Evolutionary conservation across 2,113 vertebrate genomes (phyloP).

Genomic region (Collichthys lucidus): DNA sequence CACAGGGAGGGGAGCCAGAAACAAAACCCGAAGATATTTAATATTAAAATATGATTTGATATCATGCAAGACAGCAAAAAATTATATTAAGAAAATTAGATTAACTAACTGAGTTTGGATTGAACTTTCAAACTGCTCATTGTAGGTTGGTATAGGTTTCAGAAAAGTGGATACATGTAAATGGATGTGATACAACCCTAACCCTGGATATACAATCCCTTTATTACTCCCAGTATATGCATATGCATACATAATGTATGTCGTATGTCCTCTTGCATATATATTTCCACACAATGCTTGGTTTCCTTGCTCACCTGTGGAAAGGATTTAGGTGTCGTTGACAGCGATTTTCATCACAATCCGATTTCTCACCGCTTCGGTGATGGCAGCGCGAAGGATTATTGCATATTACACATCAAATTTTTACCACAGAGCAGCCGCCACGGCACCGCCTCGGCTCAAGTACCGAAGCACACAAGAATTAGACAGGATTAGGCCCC

Average conservation of each 20-base stretch:
- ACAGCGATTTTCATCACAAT: conserved; percentile 53
- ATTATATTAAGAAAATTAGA: neutral
- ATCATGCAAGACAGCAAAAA: neutral
- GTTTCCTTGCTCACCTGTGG: conserved; percentile 46
- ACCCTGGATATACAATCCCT: neutral
- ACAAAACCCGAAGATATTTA: neutral
- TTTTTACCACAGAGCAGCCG: conserved; percentile 53
- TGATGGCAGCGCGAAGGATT: conserved; percentile 52
- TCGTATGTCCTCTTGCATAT: neutral
- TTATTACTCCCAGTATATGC: neutral
- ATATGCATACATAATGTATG: too few relatives aligned
- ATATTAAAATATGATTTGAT: too few relatives aligned
- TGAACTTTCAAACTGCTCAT: neutral
- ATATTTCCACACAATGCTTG: conserved; percentile 20
- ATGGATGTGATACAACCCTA: neutral
- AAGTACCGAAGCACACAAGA: conserved; percentile 45
- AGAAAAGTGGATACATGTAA: neutral
- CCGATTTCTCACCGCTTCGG: conserved; percentile 40
- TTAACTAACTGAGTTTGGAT: neutral
- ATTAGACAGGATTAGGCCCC: conserved; percentile 56
- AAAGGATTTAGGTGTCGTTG: conserved; percentile 47
- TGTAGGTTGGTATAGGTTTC: too few relatives aligned
- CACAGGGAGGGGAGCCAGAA: too few relatives aligned
- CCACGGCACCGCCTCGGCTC: conserved; percentile 48
- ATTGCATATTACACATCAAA: conserved; percentile 60